Percentiles rank a stretch among this genome's conserved stretches.
Evolutionary conservation across 2,113 vertebrate genomes (phyloP).

Genomic region (Eretmochelys imbricata): DNA sequence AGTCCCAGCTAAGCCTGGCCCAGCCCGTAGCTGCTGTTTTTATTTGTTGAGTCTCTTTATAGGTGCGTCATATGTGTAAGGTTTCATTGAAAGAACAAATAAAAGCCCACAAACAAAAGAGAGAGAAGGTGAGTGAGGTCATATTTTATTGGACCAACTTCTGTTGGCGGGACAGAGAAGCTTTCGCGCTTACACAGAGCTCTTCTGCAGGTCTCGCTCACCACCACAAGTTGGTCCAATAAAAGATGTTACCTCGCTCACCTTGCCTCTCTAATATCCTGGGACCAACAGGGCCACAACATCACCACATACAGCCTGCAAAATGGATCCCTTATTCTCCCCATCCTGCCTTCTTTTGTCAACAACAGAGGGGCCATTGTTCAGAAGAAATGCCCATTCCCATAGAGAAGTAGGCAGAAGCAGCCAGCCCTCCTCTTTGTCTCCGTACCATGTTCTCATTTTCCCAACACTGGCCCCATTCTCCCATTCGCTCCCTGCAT

Average conservation of each 20-base stretch:
- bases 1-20: background rate
- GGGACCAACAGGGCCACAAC: background rate
- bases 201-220: background rate
- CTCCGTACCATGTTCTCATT: background rate
- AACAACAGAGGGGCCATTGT: background rate
- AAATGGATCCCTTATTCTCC: background rate
- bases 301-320: background rate
- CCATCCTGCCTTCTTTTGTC: background rate
- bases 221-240: background rate
- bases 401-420: background rate
- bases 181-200: background rate
- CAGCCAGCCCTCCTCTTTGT: background rate
- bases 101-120: background rate
- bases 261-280: background rate
- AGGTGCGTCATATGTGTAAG: background rate
- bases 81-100: background rate
- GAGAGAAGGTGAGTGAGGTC: background rate
- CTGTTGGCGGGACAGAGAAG: background rate
- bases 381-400: background rate
- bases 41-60: rapidly evolving
- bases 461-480: background rate
- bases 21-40: rapidly evolving
- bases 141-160: background rate
- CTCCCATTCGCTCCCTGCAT: background rate
- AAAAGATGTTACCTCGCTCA: background rate